Base-by-base conservation (phyloP, 1,140 invertebrate species). In the Ostrea edulis region DNA sequence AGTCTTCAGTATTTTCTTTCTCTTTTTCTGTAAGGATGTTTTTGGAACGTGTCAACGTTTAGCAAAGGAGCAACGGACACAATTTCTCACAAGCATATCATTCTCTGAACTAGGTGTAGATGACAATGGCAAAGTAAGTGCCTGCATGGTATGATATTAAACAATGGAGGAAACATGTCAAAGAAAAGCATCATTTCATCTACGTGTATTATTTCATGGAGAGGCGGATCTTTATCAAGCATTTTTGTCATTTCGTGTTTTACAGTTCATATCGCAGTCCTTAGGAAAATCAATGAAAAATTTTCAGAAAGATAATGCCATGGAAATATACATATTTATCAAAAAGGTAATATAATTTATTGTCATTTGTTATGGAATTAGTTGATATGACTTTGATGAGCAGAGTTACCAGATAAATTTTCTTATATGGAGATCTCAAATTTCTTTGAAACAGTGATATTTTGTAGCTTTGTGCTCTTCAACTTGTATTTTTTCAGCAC, bases 231-330 rank as follows among this genome's bases (percentile, higher is more conserved):
- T 55, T 17, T 55, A 55, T 55, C 2, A 9, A 17, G 9, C 8
- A 8, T 55, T 55, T 55, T 55, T 55, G 14, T 9, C 54, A 22
- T 68, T 22, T 8, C 7, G 25, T 68, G 9, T 11, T 22, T 25
- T 25, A 68, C 68, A 77, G 68, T 9, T 8, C 12, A 11, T 77
- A 35, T 14, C 25, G 25, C 68, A 77, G 25, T 25, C 25, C 29
- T 35, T 77, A 35, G 11, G 68, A 29, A 77, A 77, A 29, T 14
- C 22, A 14, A 77, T 77, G 4, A 77, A 77, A 77, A 35, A 22
- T 29, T 77, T 77, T 25, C 68, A 77, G 29, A 77, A 77, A 77
- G 25, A 35, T 9, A 35, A 35, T 77, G 68, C 68, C 25, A 77
- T 77, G 68, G 68, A 77, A 29, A 35, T 77, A 14, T 77, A 44